Base-by-base conservation (phyloP, 1,140 invertebrate genomes). In the Notospermus geniculatus region DNA sequence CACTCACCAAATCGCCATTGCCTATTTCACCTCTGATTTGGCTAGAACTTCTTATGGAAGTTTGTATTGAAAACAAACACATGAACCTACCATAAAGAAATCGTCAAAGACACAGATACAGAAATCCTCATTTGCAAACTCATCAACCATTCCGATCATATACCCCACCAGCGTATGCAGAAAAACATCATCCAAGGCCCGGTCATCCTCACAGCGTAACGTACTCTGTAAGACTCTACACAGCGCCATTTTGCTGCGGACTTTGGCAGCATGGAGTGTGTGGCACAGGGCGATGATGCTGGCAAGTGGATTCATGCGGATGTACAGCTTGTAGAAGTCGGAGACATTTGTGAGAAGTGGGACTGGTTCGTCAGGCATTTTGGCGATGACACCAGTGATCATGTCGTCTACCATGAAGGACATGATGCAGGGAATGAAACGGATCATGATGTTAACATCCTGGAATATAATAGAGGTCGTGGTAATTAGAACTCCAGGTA, bases 371-470 rank as follows among this genome's bases (percentile, higher is more conserved):
- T 98, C 94, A n/a, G 89, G 90, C 22, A 97, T 79, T 83, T 92
- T 94, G 17, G 88, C 86, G 71, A 92, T 92, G 13, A 97, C 78
- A 59, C 88, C 85, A 70, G 94, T 84, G 11, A 96, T 91, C 85
- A 97, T 93, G 82, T 98, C 95, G 80, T 98, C 95, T 0, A 97
- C 94, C 89, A 98, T 95, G 1, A 97, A 82, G 0, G 91, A 92
- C 88, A 97, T 93, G 13, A 98, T 82, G 1, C 92, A 91, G 1
- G 95, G 94, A 60, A 98, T 78, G 81, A 97, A 97, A 81, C 96
- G 96, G 0, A 92, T 97, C 0, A 98, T 90, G 50, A 97, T 87
- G 83, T 94, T 90, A 72, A 88, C 87, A 66, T 97, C 94, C 59
- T 82, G 43, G 17, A 62, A 57, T 23, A 54, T 36, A 56, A 45